Evolutionary conservation across 2,113 vertebrate genomes (phyloP).

Genomic region (Gnathonemus echidnorhynchus): DNA sequence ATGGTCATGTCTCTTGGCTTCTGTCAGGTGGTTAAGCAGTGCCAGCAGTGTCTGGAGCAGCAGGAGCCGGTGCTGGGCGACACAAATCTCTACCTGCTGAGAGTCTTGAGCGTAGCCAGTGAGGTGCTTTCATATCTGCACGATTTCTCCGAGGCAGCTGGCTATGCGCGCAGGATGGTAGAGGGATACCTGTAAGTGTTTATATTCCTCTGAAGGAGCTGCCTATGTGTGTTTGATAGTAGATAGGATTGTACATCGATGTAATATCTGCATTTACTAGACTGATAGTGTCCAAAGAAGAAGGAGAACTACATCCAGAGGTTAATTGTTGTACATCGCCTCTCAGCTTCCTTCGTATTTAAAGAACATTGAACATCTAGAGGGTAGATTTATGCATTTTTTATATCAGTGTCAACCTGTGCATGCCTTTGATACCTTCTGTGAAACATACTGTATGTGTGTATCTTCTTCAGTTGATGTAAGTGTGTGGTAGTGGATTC

Average conservation of each 20-base stretch:
- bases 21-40: constrained; percentile 74
- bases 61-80: constrained; percentile 77
- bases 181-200: constrained; percentile 81
- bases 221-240: constrained; percentile 70
- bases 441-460: not conserved
- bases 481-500: not conserved
- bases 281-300: not conserved
- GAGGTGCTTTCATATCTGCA: constrained; percentile 82
- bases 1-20: not conserved
- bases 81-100: constrained; percentile 73
- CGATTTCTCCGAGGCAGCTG: constrained; percentile 75
- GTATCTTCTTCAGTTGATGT: not conserved
- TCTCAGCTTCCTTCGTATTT: not conserved
- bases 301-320: not conserved
- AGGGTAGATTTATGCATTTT: not conserved
- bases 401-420: not conserved
- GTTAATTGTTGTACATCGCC: not conserved
- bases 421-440: not conserved
- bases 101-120: constrained; percentile 67
- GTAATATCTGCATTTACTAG: not conserved
- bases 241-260: constrained; percentile 52
- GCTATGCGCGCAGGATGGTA: constrained; percentile 71
- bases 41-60: constrained; percentile 72
- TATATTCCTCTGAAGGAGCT: constrained; percentile 72
- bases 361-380: not conserved